phyloP scores from a whole-genome alignment of 2,797 vertebrate species.

The Gobionotothen gibberifrons region DNA sequence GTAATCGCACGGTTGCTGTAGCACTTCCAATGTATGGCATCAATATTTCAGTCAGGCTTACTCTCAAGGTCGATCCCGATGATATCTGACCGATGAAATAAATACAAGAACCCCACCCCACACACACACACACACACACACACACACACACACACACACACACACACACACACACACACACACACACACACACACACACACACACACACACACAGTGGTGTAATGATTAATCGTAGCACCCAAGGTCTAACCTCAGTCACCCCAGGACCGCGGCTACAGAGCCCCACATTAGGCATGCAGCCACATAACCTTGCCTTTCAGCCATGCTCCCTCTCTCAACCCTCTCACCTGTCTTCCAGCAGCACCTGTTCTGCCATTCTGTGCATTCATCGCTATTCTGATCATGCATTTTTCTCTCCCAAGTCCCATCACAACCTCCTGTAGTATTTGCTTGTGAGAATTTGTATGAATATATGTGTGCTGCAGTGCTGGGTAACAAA shows the following conservation, averaged over 20 bases:
- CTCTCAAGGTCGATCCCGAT: constrained; percentile 54
- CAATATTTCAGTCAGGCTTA: constrained; percentile 50
- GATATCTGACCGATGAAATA: constrained; percentile 50
- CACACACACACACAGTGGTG: constrained; percentile 29
- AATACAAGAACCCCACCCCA: constrained; percentile 39
- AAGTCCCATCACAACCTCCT: constrained; percentile 56
- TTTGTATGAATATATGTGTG: constrained; percentile 49
- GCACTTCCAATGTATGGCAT: constrained; percentile 37
- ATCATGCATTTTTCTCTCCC: constrained; percentile 63
- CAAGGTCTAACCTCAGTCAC: constrained; percentile 63
- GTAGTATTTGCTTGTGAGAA: constrained; percentile 41
- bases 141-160: too few relatives aligned
- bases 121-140: too few relatives aligned
- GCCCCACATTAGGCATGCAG: constrained; percentile 70
- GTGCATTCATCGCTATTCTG: constrained; percentile 74
- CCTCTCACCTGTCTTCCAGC: constrained; percentile 72
- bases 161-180: background rate
- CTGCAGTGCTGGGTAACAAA: constrained; percentile 8
- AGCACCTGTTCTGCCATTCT: constrained; percentile 70
- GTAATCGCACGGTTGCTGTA: constrained; percentile 11
- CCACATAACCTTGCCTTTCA: constrained; percentile 65
- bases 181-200: constrained; percentile 20
- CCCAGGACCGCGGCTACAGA: constrained; percentile 51
- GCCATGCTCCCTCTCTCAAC: constrained; percentile 49
- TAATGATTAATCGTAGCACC: constrained; percentile 75